Percentiles rank a stretch among this genome's conserved stretches.
phyloP scores from a whole-genome alignment of 2,797 vertebrate species.

The Acropternis orthonyx region DNA sequence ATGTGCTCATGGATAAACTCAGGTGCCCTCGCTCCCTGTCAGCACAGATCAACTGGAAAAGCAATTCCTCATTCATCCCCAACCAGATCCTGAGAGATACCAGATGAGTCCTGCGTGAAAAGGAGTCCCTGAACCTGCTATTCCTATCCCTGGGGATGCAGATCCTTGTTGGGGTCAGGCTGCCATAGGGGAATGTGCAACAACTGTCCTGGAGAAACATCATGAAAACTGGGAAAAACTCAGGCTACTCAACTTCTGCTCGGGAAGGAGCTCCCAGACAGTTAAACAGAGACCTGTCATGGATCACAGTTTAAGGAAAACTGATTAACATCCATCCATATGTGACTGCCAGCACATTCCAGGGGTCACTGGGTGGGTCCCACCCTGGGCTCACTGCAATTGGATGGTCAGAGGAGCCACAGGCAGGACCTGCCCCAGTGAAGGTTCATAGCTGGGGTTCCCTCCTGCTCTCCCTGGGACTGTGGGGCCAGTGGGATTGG shows the following conservation, averaged over 20 bases:
- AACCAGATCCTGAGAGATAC: rapidly evolving
- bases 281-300: rapidly evolving
- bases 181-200: rapidly evolving
- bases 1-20: rapidly evolving
- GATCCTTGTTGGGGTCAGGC: not conserved
- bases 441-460: not conserved
- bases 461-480: not conserved
- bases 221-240: rapidly evolving
- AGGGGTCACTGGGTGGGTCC: rapidly evolving
- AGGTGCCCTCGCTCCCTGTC: not conserved
- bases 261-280: not conserved
- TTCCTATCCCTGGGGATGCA: rapidly evolving
- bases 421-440: not conserved
- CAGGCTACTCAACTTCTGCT: rapidly evolving
- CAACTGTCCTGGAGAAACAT: too few species aligned
- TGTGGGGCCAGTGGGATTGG: rapidly evolving
- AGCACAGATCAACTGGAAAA: not conserved
- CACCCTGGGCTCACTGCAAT: not conserved
- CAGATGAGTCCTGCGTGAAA: not conserved
- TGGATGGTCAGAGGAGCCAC: not conserved
- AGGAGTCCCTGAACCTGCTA: rapidly evolving
- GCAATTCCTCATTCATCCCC: rapidly evolving
- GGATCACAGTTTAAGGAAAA: not conserved
- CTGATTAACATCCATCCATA: rapidly evolving
- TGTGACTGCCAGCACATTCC: rapidly evolving